Base-by-base conservation (phyloP, 1,140 invertebrate genomes). In the Drosophila lowei region DNA sequence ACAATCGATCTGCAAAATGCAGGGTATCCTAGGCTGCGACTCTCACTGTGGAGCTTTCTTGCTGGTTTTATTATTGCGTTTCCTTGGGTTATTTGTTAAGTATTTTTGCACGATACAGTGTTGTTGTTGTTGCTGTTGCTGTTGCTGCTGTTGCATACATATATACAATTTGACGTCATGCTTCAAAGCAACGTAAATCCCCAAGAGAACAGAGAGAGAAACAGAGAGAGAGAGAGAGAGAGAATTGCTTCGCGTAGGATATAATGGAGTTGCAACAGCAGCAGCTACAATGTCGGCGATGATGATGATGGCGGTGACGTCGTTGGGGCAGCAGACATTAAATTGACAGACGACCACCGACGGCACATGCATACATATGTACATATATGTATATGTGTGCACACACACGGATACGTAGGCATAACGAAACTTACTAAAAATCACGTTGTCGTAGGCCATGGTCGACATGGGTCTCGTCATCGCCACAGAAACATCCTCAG, bases 361-460 rank as follows among this genome's bases (percentile, higher is more conserved):
- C 54, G 48, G 49, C 38, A 77, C 62, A 59, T 25, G 70, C 43
- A 66, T 60, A 84, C 55, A 60, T 46, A 30, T 30, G 21, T n/a
- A 38, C 2, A 42, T n/a, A 49, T 23, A 6, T 21, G 34, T 38
- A 42, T 21, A 48, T 7, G 25, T n/a, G 15, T 4, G 13, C 15
- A 58, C 18, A 62, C 30, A 46, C 4, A 49, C 30, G 43, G 44
- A 59, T 18, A 63, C 53, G 46, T 50, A 62, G 54, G 54, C 64
- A 74, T 34, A 62, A 41, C 28, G 48, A 88, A 88, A 86, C 83
- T 83, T 83, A 88, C 79, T 84, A 60, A 76, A 84, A 84, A 84
- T 84, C 79, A 84, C 72, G 75, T 88, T 88, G 83, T 88, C 83
- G 79, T 88, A 88, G 83, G 83, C 83, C 83, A 86, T 86, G 83